Evolutionary conservation across 2,113 vertebrate genomes (phyloP).

Genomic region (Dermatemys mawii): DNA sequence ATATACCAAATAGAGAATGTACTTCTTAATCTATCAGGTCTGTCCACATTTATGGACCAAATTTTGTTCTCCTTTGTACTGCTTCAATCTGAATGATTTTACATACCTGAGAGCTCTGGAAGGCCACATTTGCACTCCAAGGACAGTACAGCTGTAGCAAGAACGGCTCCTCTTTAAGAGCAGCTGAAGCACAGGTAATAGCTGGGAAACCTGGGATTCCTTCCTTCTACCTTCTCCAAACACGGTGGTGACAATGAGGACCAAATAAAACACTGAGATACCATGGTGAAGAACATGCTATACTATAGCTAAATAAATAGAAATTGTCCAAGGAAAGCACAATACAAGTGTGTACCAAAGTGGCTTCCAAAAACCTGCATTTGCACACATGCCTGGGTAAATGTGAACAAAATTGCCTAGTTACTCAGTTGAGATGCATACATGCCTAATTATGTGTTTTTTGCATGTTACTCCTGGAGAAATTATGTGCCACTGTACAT

Average conservation of each 20-base stretch:
- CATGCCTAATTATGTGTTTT: background rate
- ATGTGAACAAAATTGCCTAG: background rate
- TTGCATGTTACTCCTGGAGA: background rate
- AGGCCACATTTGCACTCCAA: background rate
- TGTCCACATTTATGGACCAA: background rate
- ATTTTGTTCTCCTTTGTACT: background rate
- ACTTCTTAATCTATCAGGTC: background rate
- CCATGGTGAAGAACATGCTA: background rate
- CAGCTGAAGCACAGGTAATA: background rate
- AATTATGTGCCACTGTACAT: too few relatives aligned
- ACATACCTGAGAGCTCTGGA: fast-evolving
- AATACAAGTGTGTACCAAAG: fast-evolving
- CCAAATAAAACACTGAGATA: background rate
- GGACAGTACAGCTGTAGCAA: background rate
- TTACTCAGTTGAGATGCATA: background rate
- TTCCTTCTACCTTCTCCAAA: background rate
- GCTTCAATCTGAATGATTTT: background rate
- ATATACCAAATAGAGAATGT: background rate
- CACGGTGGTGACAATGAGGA: background rate
- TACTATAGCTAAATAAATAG: background rate
- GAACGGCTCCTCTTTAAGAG: background rate
- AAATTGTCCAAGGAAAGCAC: background rate
- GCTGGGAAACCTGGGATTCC: background rate
- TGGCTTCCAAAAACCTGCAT: background rate
- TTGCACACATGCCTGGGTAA: background rate